phyloP scores from a whole-genome alignment of 2,113 vertebrate species.

The Laterallus jamaicensis region DNA sequence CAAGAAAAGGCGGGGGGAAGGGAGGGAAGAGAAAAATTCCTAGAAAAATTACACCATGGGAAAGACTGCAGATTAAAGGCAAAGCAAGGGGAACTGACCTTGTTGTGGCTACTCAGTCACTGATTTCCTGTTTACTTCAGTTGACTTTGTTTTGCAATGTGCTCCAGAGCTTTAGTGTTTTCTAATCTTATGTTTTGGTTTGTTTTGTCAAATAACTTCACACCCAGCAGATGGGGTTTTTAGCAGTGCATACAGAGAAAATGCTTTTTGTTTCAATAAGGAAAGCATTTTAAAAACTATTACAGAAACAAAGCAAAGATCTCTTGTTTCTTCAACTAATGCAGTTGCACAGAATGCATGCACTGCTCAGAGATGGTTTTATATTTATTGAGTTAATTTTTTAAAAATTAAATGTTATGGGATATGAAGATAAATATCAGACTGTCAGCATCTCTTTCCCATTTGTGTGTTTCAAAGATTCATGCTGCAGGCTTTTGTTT shows the following conservation, averaged over 20 bases:
- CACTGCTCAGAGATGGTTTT: neutral
- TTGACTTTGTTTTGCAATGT: conserved; percentile 9
- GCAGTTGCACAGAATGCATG: neutral
- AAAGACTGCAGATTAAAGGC: neutral
- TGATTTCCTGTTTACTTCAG: conserved; percentile 46
- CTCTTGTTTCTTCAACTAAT: neutral
- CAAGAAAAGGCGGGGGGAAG: no score
- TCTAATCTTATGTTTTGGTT: neutral
- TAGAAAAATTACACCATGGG: neutral
- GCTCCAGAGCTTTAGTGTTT: neutral
- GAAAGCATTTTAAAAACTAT: neutral
- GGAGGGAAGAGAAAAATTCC: neutral
- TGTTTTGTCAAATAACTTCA: neutral
- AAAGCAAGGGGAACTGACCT: neutral
- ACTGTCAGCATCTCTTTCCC: neutral
- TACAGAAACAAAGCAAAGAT: neutral
- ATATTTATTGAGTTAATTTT: neutral
- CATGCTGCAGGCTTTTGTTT: neutral
- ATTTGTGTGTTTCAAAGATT: neutral
- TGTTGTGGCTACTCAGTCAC: neutral
- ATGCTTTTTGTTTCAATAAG: neutral
- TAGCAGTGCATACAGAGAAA: neutral
- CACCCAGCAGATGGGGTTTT: neutral
- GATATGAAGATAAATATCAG: neutral
- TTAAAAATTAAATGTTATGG: neutral